phyloP scores from a whole-genome alignment of 2,113 vertebrate species.

The Sceloporus undulatus region DNA sequence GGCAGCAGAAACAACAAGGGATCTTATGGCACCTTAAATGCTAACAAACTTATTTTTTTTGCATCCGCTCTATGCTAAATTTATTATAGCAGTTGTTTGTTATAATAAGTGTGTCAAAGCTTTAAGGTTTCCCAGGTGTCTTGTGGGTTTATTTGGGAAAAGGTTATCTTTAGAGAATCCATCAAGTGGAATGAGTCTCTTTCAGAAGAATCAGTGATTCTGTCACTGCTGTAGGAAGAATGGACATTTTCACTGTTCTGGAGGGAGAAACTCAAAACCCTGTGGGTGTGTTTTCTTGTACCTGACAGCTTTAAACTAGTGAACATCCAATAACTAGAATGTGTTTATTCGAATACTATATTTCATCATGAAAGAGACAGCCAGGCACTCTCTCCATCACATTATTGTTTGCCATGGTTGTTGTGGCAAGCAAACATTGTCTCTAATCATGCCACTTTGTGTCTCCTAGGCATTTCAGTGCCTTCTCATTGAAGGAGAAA shows the following conservation, averaged over 20 bases:
- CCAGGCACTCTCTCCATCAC: neutral
- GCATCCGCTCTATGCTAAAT: too few relatives aligned
- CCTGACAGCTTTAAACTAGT: neutral
- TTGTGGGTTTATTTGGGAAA: too few relatives aligned
- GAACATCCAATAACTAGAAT: neutral
- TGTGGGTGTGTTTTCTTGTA: neutral
- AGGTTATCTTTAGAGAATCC: neutral
- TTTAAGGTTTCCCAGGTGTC: too few relatives aligned
- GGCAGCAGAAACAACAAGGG: too few relatives aligned
- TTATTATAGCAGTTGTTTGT: too few relatives aligned
- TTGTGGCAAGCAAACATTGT: slow-evolving; percentile 1
- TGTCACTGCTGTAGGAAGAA: neutral
- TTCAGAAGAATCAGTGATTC: neutral
- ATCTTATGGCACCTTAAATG: too few relatives aligned
- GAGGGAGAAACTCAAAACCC: too few relatives aligned
- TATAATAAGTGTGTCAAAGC: too few relatives aligned
- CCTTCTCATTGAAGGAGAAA: slow-evolving; percentile 93
- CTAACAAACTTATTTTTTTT: too few relatives aligned
- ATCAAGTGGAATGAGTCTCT: too few relatives aligned
- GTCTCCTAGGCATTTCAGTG: slow-evolving; percentile 91
- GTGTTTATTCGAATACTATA: neutral
- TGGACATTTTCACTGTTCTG: neutral
- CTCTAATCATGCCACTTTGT: neutral
- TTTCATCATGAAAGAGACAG: neutral
- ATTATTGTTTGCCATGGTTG: neutral